Evolutionary conservation across 2,888 invertebrate genomes (phyloP), one percentile per base, ranked within the genome.

Genomic region (Digitonthophagus gazella): DNA sequence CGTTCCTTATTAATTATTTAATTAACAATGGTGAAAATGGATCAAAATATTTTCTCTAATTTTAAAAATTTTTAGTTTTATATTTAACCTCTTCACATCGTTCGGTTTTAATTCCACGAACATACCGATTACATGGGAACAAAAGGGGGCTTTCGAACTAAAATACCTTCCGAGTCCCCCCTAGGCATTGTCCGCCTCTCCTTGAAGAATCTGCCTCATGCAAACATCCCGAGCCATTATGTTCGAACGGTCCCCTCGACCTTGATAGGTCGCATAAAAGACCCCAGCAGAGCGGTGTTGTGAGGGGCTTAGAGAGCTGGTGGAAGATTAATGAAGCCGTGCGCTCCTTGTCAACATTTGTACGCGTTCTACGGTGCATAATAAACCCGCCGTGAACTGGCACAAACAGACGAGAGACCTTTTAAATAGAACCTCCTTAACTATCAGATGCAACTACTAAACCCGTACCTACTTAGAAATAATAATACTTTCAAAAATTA

Each of bases 301-400:
- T 20, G 20, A 14, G 61, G 61, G 18, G 14, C 20, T 61, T 19
- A 61, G 8, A 19, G 19, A 18, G 61, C 8, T 11, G 19, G 18
- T 19, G n/a, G 16, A 61, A 61, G 61, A 61, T 61, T 61, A 61
- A 61, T 61, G 61, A 61, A 19, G 61, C 61, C 61, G 61, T 18
- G 61, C 61, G 16, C 20, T 61, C 18, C 20, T 18, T 61, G 61
- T 61, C 61, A 61, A 61, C 61, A 61, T 61, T 61, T 61, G 61
- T 61, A 61, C 61, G 8, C 61, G 20, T 61, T 61, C 18, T 61
- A 6, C 61, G 61, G 19, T 18, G 20, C 20, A 61, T 61, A 61
- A 61, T 20, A 61, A 19, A 18, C 19, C 18, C 61, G 6, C 28
- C 19, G 61, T 20, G 18, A 61, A 18, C 18, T 20, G 61, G 19